A percentile compares a stretch with the other conserved stretches of the same genome.
phyloP scores from a whole-genome alignment of 2,113 vertebrate genomes.

The Pogona vitticeps region DNA sequence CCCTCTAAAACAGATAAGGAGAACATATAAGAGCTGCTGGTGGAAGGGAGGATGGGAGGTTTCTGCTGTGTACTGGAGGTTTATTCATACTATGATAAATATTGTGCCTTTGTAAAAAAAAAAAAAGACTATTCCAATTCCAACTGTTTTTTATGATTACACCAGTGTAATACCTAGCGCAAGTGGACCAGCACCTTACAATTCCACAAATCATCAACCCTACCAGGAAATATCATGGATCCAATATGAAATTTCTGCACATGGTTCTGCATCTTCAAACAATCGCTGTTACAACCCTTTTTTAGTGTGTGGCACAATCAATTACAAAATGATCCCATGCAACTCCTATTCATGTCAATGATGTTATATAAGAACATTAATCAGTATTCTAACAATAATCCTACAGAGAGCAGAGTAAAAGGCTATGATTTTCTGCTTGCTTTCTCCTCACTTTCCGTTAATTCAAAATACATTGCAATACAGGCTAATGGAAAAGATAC shows the following conservation, averaged over 20 bases:
- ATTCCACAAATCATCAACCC: neutral
- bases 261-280: too few relatives aligned
- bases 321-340: neutral
- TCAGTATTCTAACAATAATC: neutral
- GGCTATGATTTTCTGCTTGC: neutral
- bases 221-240: neutral
- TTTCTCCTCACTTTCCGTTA: neutral
- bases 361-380: neutral
- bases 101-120: neutral
- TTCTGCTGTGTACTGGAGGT: neutral
- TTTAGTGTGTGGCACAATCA: neutral
- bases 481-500: neutral
- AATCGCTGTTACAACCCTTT: too few relatives aligned
- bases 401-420: neutral
- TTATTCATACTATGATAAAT: neutral
- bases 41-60: neutral
- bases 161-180: neutral
- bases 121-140: too few relatives aligned
- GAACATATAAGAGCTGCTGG: neutral
- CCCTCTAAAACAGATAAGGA: too few relatives aligned
- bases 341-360: neutral
- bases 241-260: neutral
- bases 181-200: neutral
- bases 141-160: neutral
- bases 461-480: neutral